Evolutionary conservation across 2,113 vertebrate species (phyloP).

Genomic region (human): GRCh38 chrX:41828501-41829000

Average conservation of each 20-base stretch:
- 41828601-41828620: conserved; percentile 51
- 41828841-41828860: conserved; percentile 7
- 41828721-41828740: conserved; percentile 19
- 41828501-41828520: conserved; percentile 26
- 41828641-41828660: conserved; percentile 31
- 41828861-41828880: not conserved
- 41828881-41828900: not conserved
- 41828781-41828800: not conserved
- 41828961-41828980: conserved; percentile 22
- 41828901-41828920: conserved; percentile 5
- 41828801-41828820: conserved; percentile 8
- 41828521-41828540: conserved; percentile 25
- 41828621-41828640: conserved; percentile 50
- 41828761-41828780: not conserved
- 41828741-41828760: conserved; percentile 47
- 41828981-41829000: conserved; percentile 34
- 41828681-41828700: conserved; percentile 44
- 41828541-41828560: conserved; percentile 19
- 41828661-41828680: conserved; percentile 54
- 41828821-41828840: conserved; percentile 37
- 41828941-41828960: not conserved
- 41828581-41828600: conserved; percentile 49
- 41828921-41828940: not conserved
- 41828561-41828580: conserved; percentile 56
- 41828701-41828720: conserved; percentile 31